Conservation (phyloP, 2,113 vertebrate species). For the Crotalus helleri region DNA sequence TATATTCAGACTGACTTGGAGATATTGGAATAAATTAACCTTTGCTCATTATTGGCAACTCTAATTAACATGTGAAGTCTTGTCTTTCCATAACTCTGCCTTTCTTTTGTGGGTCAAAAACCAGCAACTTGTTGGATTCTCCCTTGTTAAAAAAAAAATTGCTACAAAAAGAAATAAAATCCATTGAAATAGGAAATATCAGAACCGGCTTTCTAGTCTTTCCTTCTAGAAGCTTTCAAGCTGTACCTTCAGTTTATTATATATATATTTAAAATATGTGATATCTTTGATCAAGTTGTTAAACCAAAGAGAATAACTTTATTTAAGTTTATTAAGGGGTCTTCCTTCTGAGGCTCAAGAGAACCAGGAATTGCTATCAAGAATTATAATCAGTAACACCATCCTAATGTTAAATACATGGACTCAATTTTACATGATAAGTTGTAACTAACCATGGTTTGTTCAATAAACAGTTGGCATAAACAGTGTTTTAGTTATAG, state of each 20-base stretch:
- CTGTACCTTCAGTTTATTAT: background rate
- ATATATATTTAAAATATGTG: background rate
- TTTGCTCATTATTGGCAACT: background rate
- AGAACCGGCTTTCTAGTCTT: background rate
- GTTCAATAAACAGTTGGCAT: background rate
- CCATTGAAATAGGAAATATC: background rate
- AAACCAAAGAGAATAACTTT: background rate
- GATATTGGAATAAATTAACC: background rate
- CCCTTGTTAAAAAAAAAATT: background rate
- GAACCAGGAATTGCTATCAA: background rate
- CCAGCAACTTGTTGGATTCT: background rate
- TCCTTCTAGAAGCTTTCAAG: background rate
- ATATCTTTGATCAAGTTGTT: background rate
- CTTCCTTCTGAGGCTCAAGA: background rate
- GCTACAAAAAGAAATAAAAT: background rate
- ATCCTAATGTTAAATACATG: background rate
- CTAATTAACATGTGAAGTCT: background rate
- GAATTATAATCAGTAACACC: background rate
- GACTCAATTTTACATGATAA: background rate
- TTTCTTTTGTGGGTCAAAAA: background rate
- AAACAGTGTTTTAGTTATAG: background rate
- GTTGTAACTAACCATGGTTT: background rate
- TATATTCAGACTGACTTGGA: background rate
- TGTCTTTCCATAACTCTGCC: background rate
- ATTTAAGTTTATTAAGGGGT: background rate